Base-by-base conservation (phyloP, 2,797 vertebrate species). In the Neosalanx taihuensis region DNA sequence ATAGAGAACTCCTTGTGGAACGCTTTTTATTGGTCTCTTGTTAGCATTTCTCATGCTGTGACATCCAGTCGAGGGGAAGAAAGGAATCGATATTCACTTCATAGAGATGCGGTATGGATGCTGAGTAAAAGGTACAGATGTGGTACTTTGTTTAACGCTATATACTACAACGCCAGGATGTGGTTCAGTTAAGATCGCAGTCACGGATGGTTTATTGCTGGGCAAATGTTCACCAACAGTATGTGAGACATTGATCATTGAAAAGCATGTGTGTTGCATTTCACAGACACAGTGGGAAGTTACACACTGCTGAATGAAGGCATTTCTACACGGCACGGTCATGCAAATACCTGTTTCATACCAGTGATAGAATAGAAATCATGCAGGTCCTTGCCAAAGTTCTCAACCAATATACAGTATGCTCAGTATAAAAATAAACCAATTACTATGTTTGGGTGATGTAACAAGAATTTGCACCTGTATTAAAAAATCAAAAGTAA, bases 1-100 rank as follows among this genome's bases (percentile, higher is more conserved):
- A 66, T 51, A 23, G 46, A 15, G 41, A 41, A 66, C 64, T 66
- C 41, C 29, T 15, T 66, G 23, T 66, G 7, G 62, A 64, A 41
- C 9, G 30, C 31, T 15, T 56, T n/a, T n/a, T n/a, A 56, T 9
- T 6, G 63, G 37, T 23, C 41, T 26, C 64, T 46, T 29, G 23
- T 46, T 31, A 35, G 62, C 62, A 20, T 64, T 18, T 35, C 63
- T 23, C 63, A 37, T 46, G 20, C 10, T 26, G 37, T 26, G 23
- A 49, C 20, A 49, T 49, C 41, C 41, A 17, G 20, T 46, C 5
- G 6, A 26, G 6, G 23, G 26, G 49, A 51, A 66, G 46, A 6
- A 66, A 66, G 2, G 20, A 66, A 51, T 49, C 64, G 18, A 29
- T 66, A 23, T 41, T 51, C 23, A 51, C 49, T 30, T 29, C 51